Conservation (phyloP, 1,140 invertebrate genomes). For the Melitaea cinxia region DNA sequence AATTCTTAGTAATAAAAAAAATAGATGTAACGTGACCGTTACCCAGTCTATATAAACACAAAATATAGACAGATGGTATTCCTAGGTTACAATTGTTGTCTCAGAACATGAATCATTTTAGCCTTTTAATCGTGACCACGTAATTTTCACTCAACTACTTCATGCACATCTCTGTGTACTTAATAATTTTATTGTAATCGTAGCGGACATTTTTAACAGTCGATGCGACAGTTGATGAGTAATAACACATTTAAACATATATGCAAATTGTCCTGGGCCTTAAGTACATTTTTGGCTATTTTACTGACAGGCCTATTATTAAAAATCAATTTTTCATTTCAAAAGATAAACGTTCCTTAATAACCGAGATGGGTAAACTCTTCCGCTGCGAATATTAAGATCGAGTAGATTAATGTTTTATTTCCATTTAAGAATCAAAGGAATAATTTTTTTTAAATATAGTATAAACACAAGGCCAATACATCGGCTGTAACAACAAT, state of each 20-base stretch:
- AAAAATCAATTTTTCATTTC: conserved; percentile 68
- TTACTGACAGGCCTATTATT: conserved; percentile 58
- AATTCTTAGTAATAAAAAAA: conserved; percentile 1
- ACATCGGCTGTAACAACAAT: conserved; percentile 15
- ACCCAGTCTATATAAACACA: conserved; percentile 31
- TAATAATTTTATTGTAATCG: conserved; percentile 23
- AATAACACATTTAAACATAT: conserved; percentile 42
- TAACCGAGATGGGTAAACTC: conserved; percentile 24
- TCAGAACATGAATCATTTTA: conserved; percentile 42
- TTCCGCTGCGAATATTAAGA: conserved; percentile 30
- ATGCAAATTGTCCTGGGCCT: conserved; percentile 52
- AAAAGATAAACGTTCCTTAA: conserved; percentile 37
- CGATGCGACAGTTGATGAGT: conserved; percentile 25
- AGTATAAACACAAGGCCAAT: not conserved
- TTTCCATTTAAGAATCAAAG: not conserved
- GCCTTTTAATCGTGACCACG: conserved; percentile 34
- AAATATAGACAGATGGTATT: conserved; percentile 39
- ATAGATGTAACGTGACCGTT: not conserved
- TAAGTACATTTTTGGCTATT: conserved; percentile 56
- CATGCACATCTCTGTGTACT: conserved; percentile 17
- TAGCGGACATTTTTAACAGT: conserved; percentile 14
- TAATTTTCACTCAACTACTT: conserved; percentile 36
- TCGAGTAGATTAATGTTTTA: not conserved
- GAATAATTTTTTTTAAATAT: not conserved
- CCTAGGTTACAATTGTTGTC: conserved; percentile 31